phyloP scores from a whole-genome alignment of 2,113 vertebrate genomes.

The Myotis yumanensis region DNA sequence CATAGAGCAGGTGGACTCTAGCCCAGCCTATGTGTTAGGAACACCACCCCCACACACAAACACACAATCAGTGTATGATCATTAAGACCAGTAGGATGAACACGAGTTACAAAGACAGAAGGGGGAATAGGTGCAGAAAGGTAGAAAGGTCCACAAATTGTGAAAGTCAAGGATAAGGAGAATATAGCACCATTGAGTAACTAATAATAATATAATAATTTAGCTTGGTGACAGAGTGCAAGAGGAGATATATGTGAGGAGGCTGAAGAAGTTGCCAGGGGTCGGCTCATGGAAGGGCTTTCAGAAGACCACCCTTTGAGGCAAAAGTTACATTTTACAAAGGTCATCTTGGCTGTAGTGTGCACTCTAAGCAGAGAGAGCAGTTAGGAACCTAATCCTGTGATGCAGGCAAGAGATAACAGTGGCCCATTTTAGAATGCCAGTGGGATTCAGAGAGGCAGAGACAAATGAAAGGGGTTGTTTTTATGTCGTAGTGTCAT shows the following conservation, averaged over 20 bases:
- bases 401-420: rapidly evolving
- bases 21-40: background rate
- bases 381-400: too few species aligned
- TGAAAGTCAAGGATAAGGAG: background rate
- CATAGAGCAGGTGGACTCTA: background rate
- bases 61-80: background rate
- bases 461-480: background rate
- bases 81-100: background rate
- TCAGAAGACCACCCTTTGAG: background rate
- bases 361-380: background rate
- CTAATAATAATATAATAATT: background rate
- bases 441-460: background rate
- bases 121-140: background rate
- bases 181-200: background rate
- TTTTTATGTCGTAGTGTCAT: background rate
- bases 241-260: background rate
- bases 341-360: background rate
- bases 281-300: background rate
- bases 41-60: background rate
- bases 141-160: background rate
- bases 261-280: too few species aligned
- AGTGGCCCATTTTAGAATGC: background rate
- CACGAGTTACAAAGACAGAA: background rate
- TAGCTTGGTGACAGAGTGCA: background rate
- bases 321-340: background rate